phyloP scores from a whole-genome alignment of 2,797 vertebrate genomes.

The Kryptolebias ocellatus region DNA sequence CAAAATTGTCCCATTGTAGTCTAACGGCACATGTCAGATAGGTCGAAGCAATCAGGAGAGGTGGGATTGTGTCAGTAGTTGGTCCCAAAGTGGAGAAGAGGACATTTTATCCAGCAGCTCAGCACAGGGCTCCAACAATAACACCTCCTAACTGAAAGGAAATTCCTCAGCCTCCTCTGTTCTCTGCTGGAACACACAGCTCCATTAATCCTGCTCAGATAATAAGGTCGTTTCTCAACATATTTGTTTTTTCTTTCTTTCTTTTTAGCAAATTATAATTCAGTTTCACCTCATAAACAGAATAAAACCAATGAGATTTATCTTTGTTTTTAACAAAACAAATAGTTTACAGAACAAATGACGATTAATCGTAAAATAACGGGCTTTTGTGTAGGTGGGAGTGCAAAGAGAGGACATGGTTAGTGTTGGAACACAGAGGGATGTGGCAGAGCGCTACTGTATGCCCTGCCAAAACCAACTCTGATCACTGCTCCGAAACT shows the following conservation, averaged over 20 bases:
- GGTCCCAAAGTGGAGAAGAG: constrained; percentile 73
- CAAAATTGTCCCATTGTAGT: constrained; percentile 31
- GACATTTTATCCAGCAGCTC: constrained; percentile 79
- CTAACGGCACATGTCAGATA: constrained; percentile 60
- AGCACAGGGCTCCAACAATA: constrained; percentile 86
- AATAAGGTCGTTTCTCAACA: constrained; percentile 85
- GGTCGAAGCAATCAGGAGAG: constrained; percentile 72
- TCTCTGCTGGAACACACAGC: constrained; percentile 78
- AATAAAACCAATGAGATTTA: constrained; percentile 54
- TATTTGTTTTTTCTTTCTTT: constrained; percentile 74
- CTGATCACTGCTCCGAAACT: constrained; percentile 64
- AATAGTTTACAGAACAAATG: not conserved
- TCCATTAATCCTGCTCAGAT: constrained; percentile 80
- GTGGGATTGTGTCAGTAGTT: constrained; percentile 68
- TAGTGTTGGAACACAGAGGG: constrained; percentile 58
- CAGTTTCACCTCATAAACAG: constrained; percentile 62
- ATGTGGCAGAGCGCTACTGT: constrained; percentile 56
- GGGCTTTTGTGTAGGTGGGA: constrained; percentile 29
- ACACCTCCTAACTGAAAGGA: constrained; percentile 85
- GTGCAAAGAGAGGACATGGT: constrained; percentile 43
- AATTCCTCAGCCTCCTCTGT: constrained; percentile 83
- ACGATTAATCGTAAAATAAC: constrained; percentile 26
- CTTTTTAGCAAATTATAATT: constrained; percentile 76
- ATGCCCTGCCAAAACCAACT: constrained; percentile 65
- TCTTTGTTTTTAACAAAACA: constrained; percentile 17